Percentiles rank a stretch among this genome's conserved stretches.
Conservation (phyloP, 2,888 invertebrate species). For the Cenopis cana region DNA sequence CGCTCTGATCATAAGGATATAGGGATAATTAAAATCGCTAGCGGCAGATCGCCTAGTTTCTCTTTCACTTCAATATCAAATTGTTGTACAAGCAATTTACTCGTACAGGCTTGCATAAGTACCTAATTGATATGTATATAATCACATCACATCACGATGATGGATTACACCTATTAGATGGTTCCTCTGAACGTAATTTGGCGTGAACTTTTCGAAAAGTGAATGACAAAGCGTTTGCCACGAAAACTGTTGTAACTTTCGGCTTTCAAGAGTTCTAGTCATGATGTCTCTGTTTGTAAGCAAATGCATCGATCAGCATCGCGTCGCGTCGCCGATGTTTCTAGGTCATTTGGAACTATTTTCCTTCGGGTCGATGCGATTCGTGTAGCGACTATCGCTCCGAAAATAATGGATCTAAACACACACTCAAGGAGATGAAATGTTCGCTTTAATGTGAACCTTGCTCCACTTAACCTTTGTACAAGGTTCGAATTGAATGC, state of each 20-base stretch:
- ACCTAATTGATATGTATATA: constrained; percentile 41
- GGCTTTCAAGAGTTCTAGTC: constrained; percentile 35
- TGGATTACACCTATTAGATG: constrained; percentile 37
- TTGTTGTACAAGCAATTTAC: constrained; percentile 31
- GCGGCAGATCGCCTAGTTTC: constrained; percentile 23
- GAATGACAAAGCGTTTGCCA: constrained; percentile 37
- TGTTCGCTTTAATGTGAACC: constrained; percentile 44
- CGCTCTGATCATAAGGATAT: constrained; percentile 5
- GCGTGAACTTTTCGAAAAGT: constrained; percentile 43
- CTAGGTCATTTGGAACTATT: constrained; percentile 66
- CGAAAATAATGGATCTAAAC: constrained; percentile 56
- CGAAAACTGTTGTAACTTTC: constrained; percentile 30
- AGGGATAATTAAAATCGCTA: background rate
- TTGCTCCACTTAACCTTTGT: constrained; percentile 44
- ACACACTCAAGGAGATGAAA: constrained; percentile 56
- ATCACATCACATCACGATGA: constrained; percentile 43
- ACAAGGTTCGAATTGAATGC: constrained; percentile 33
- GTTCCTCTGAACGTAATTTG: constrained; percentile 33
- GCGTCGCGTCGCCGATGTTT: constrained; percentile 63
- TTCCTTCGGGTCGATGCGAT: constrained; percentile 50
- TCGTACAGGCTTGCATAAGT: constrained; percentile 31
- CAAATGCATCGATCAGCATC: constrained; percentile 61
- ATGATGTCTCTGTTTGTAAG: constrained; percentile 45
- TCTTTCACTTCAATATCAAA: constrained; percentile 32
- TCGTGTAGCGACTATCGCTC: constrained; percentile 47